Conservation (phyloP, 1,140 invertebrate genomes). For the Nixonia krombeini region DNA sequence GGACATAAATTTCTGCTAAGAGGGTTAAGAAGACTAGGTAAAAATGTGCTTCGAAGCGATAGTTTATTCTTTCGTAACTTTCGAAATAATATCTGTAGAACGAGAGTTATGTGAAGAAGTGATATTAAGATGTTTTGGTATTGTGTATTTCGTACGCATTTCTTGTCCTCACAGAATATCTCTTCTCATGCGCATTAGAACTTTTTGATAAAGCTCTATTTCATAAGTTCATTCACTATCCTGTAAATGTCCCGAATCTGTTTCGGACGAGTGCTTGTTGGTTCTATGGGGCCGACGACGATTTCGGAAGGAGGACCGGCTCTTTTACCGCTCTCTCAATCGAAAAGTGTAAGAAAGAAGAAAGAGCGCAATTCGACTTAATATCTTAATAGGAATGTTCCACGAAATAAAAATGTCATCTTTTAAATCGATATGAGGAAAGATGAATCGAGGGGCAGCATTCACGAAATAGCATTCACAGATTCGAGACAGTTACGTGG, state of each 20-base stretch:
- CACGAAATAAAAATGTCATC: slow-evolving; percentile 53
- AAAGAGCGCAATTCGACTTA: slow-evolving; percentile 32
- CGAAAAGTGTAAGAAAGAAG: neutral
- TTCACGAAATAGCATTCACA: slow-evolving; percentile 33
- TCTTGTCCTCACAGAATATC: too few species aligned
- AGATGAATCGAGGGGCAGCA: slow-evolving; percentile 4
- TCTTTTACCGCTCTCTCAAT: neutral
- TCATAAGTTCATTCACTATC: slow-evolving; percentile 4
- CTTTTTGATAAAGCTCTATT: slow-evolving; percentile 1
- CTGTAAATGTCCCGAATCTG: slow-evolving; percentile 5
- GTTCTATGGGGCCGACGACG: too few species aligned
- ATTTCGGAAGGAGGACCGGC: too few species aligned
- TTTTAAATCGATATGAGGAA: slow-evolving; percentile 24
- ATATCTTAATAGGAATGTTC: slow-evolving; percentile 51
- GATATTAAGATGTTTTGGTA: too few species aligned
- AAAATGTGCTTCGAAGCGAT: too few species aligned
- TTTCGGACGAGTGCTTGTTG: neutral
- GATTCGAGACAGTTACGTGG: slow-evolving; percentile 53
- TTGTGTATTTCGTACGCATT: too few species aligned
- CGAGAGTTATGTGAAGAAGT: too few species aligned
- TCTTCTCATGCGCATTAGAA: neutral
- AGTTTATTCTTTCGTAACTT: too few species aligned
- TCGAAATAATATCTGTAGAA: too few species aligned
- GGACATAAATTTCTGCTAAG: too few species aligned
- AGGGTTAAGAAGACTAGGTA: too few species aligned